Base-by-base conservation (phyloP, 2,797 vertebrate species). In the Scolopax bukidnonensis region DNA sequence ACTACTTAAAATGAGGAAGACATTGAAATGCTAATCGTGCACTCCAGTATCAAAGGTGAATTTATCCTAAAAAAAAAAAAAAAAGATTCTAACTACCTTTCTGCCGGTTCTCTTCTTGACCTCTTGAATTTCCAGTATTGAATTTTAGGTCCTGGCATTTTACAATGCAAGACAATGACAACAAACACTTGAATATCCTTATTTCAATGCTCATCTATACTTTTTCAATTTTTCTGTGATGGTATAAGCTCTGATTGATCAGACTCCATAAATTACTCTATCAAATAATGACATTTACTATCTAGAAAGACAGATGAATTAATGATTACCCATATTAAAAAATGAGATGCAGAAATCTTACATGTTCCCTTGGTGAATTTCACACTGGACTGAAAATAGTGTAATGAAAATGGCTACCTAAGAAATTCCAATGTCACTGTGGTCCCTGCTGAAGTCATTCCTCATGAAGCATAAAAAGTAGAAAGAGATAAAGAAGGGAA, bases 61-160 rank as follows among this genome's bases (percentile, higher is more conserved):
- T 81, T 87, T 97, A 77, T 78, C 38, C 77, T 48, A 48, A 48
- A 23, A 45, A 41, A 68, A 75, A 93, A 95, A 81, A 93, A 75
- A 91, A 93, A 82, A 90, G 65, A 75, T 27, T 69, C n/a, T 54
- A 59, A n/a, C 27, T 81, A 51, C 17, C 14, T 90, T 84, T 89
- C 56, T 91, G n/a, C 11, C 88, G 63, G 36, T 59, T 76, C 24
- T 93, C 53, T 71, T 94, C 56, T 38, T 77, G 57, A 74, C 30
- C 48, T 90, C 27, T 69, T 85, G 48, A 45, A 83, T 94, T 64
- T 27, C 10, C 14, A 16, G 14, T 50, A 65, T 59, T 85, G 76
- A 85, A 92, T 87, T 89, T 75, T 78, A 86, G 68, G 27, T 89
- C 47, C 27, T 57, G 64, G 19, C 54, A 61, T 90, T 92, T 84